Evolutionary conservation across 2,888 invertebrate species (phyloP), one percentile per base, ranked within the genome.

Genomic region (Agriotes lineatus): DNA sequence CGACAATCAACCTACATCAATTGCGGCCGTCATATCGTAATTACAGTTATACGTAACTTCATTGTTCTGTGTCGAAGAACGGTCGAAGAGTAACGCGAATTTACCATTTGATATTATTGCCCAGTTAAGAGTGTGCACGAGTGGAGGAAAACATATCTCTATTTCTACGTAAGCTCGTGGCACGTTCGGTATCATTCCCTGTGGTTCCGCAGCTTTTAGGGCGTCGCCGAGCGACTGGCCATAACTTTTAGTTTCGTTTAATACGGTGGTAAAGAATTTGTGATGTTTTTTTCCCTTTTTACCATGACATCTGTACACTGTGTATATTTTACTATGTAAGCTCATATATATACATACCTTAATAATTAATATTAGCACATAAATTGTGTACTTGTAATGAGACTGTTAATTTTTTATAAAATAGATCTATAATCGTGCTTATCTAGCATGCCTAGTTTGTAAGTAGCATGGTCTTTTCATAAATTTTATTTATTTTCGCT

Each of bases 391-490:
- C 25, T 57, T 59, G 59, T 59, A 45, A 59, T 12, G 59, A 59
- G 59, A 59, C 59, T 59, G 59, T 45, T 59, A 45, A 44, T 45
- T 59, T 39, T 50, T 50, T 25, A 50, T 45, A 50, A 50, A 50
- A 50, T 50, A 50, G 50, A 50, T 50, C 50, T 56, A 56, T 56
- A 56, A 56, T 19, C 56, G 37, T 56, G 56, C 56, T 56, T 37
- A 37, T 14, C 12, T 30, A 25, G 50, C 30, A 30, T 50, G 33
- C 4, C 18, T 60, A 60, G 48, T 35, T 2, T 18, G 16, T 60
- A 60, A 48, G 42, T n/a, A 44, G 44, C 22, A 44, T 37, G 45
- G 45, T 39, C 18, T 42, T 35, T 42, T 52, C 42, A 18, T 56
- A 30, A 20, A 14, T 14, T 54, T 62, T 18, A 48, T 61, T 48